Percentiles rank a stretch among this genome's conserved stretches.
These are phyloP conservation scores for Drosophila birchii DNA, from an alignment of 2,888 invertebrate genomes.

Conservation along the genomic window DNA sequence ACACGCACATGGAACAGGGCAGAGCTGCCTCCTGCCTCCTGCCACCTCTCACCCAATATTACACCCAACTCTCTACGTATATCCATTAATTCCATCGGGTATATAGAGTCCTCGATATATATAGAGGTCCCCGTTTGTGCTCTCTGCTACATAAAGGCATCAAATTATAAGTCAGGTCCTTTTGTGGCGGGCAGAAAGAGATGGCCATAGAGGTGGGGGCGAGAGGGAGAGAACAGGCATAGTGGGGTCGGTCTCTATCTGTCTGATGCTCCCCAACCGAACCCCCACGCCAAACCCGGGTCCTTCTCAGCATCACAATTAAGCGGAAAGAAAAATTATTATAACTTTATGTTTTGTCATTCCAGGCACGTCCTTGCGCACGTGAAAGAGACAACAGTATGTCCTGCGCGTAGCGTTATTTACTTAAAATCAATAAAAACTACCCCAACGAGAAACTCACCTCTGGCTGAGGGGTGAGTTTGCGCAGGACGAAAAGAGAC, in stretches of 20 bases:
- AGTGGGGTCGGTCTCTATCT: conserved; percentile 56
- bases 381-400: conserved; percentile 16
- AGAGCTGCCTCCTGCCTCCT: conserved; percentile 8
- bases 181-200: conserved; percentile 32
- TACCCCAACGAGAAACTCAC: conserved; percentile 69
- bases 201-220: conserved; percentile 3
- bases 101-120: conserved; percentile 24
- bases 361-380: conserved; percentile 58
- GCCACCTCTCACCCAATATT: neutral
- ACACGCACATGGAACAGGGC: conserved; percentile 65
- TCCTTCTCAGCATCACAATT: conserved; percentile 71
- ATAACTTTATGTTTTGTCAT: conserved; percentile 82
- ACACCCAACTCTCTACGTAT: conserved; percentile 27
- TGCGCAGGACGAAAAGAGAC: conserved; percentile 51
- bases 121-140: conserved; percentile 41
- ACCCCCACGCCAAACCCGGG: conserved; percentile 40
- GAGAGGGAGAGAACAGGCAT: conserved; percentile 18
- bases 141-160: conserved; percentile 69
- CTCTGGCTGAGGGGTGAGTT: conserved; percentile 53
- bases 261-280: conserved; percentile 47
- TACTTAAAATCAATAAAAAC: conserved; percentile 70
- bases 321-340: conserved; percentile 83
- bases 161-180: conserved; percentile 73
- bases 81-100: conserved; percentile 12
- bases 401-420: conserved; percentile 7